Conservation (phyloP, 1,140 invertebrate genomes). For the Drosophila tani region DNA sequence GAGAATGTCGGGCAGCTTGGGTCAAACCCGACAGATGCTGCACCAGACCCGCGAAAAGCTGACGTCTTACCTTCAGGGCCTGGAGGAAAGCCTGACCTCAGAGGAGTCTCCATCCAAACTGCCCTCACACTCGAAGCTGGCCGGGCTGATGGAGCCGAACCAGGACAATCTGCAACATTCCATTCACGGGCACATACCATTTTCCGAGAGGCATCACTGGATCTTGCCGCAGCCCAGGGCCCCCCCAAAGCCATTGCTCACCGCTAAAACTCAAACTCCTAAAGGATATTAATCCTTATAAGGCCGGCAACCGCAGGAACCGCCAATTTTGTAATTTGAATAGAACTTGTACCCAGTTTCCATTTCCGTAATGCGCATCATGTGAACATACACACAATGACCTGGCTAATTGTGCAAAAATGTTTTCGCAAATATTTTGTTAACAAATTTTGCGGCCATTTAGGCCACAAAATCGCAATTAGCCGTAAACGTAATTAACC, state of each 20-base stretch:
- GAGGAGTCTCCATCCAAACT: rapidly evolving
- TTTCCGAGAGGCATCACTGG: too few relatives aligned
- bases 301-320: too few relatives aligned
- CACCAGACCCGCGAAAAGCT: not conserved
- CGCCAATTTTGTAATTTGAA: too few relatives aligned
- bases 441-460: conserved; percentile 57
- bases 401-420: conserved; percentile 61
- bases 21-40: not conserved
- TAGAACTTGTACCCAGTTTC: too few relatives aligned
- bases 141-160: not conserved
- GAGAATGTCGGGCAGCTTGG: not conserved
- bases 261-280: too few relatives aligned
- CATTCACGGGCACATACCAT: too few relatives aligned
- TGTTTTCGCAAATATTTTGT: conserved; percentile 60
- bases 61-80: too few relatives aligned
- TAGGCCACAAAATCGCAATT: conserved; percentile 71
- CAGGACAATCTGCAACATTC: too few relatives aligned
- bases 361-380: conserved; percentile 6
- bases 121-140: not conserved
- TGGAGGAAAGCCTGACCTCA: not conserved
- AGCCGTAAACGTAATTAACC: conserved; percentile 58
- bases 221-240: not conserved
- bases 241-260: not conserved
- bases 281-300: too few relatives aligned
- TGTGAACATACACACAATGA: conserved; percentile 29